Evolutionary conservation across 2,888 invertebrate species (phyloP), one percentile per base, ranked within the genome.

Genomic region (Drosophila suboccidentalis): DNA sequence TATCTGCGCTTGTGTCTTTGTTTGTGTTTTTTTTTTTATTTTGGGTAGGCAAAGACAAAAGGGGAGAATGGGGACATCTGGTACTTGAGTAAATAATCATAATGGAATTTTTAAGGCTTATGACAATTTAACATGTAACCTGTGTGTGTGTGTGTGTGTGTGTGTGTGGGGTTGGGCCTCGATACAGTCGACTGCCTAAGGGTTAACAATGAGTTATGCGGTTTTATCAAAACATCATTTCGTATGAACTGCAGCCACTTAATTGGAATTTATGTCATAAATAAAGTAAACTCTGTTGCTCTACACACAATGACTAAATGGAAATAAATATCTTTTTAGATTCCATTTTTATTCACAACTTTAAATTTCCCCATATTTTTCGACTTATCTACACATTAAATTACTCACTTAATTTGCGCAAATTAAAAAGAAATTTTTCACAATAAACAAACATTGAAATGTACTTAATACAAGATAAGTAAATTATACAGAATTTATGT

Each of bases 91-190:
- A 84, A 89, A 84, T 84, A 84, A 84, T 84, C 81, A 87, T 89
- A 84, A 84, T 84, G 84, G 89, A 84, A 84, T 84, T 89, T 89
- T 80, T 84, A 83, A 84, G 87, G 84, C 87, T 84, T 87, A 76
- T 72, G 87, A 78, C 76, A 89, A 83, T 83, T 83, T 74, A 83
- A 78, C 70, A 87, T 83, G 75, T 80, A 72, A 71, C 65, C 68
- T 68, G 39, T 36, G n/a, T 41, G 39, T 46, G 26, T 26, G 22
- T 57, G 13, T 15, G 0, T 36, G 54, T 55, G 43, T 53, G 44
- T 50, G 49, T 46, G 9, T 32, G 22, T 22, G 19, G 19, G 2
- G 2, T 22, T 22, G 19, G 32, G 13, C n/a, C 38, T 54, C 41
- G 59, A 41, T 63, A 47, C 53, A 36, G 32, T 59, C 34, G 44